phyloP scores from a whole-genome alignment of 2,113 vertebrate species.

The Mesoclemmys tuberculata region DNA sequence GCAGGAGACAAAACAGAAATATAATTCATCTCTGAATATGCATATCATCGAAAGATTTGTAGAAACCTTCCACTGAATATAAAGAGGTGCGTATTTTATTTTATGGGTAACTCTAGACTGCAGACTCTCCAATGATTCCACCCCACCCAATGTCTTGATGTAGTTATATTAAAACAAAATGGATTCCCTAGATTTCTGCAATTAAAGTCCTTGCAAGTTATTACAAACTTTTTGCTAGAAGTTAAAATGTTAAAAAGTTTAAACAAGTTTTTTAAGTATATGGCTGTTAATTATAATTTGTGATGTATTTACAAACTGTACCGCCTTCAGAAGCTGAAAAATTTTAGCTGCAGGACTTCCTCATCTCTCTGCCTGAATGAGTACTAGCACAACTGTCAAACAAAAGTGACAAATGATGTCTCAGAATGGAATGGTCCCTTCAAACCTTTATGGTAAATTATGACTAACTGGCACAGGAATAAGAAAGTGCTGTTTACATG shows the following conservation, averaged over 20 bases:
- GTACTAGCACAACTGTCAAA: constrained; percentile 1
- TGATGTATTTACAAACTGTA: fast-evolving
- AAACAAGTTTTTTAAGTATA: background rate
- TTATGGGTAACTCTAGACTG: background rate
- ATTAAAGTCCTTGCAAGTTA: background rate
- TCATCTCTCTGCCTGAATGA: background rate
- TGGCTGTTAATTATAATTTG: background rate
- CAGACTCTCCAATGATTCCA: background rate
- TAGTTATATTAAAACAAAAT: background rate
- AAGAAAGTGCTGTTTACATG: background rate
- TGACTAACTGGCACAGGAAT: background rate
- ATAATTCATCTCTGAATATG: background rate
- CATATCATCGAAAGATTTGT: background rate
- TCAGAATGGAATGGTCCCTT: background rate
- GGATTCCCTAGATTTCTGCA: background rate
- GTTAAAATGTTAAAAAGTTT: background rate
- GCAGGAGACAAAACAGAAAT: background rate
- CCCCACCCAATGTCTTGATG: background rate
- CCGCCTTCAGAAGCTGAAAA: background rate
- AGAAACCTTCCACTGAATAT: background rate
- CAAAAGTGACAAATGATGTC: background rate
- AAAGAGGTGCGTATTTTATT: background rate
- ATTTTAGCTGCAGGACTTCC: background rate
- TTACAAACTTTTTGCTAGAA: background rate
- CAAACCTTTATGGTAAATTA: background rate